Conservation (phyloP, 2,888 invertebrate species). For the Drosophila maculinotata region DNA sequence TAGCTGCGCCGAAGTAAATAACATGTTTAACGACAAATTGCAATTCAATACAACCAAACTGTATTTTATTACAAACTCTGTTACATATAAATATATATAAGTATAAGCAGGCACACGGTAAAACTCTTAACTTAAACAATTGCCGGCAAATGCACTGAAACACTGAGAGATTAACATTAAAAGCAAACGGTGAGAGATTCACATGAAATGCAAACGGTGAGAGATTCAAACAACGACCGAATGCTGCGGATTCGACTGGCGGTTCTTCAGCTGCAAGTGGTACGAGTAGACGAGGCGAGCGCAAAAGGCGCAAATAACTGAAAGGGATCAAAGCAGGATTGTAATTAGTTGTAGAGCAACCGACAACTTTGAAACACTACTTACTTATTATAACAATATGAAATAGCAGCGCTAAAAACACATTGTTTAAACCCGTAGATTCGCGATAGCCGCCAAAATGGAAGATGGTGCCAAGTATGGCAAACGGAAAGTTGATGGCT, state of each 20-base stretch:
- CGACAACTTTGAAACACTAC: conserved; percentile 6
- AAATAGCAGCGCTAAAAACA: conserved; percentile 58
- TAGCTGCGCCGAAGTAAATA: conserved; percentile 68
- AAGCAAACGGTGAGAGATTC: conserved; percentile 16
- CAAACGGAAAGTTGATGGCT: conserved; percentile 71
- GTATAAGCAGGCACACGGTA: conserved; percentile 26
- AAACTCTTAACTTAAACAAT: conserved; percentile 30
- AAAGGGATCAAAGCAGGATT: background rate
- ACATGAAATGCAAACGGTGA: conserved; percentile 22
- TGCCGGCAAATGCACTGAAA: conserved; percentile 9
- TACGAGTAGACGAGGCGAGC: conserved; percentile 73
- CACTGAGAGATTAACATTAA: conserved; percentile 13
- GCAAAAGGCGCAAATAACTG: conserved; percentile 61
- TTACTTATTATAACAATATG: conserved; percentile 64
- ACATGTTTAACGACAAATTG: conserved; percentile 54
- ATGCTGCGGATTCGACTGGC: conserved; percentile 52
- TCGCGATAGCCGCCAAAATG: conserved; percentile 73
- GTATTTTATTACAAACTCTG: conserved; percentile 33
- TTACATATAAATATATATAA: conserved; percentile 4
- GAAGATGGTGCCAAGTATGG: conserved; percentile 71
- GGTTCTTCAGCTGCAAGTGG: conserved; percentile 65
- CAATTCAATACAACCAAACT: conserved; percentile 36
- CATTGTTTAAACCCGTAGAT: conserved; percentile 44
- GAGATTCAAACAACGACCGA: conserved; percentile 65
- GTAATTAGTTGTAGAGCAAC: background rate